Base-by-base conservation (phyloP, 1,140 invertebrate species). In the Ridgeia piscesae region DNA sequence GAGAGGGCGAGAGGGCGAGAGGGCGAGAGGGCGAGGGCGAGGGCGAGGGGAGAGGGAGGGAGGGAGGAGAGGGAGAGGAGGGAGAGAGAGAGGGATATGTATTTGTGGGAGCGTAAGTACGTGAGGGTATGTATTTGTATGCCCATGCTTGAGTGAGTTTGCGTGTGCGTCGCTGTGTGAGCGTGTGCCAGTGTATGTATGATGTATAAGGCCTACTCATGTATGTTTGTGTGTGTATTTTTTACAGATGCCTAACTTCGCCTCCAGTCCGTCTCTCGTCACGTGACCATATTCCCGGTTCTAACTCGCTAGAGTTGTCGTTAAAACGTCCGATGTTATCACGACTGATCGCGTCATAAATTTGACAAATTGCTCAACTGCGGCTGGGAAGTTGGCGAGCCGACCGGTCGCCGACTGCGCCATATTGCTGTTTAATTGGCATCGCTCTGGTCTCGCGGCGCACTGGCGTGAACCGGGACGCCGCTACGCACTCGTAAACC, bases 311-410 rank as follows among this genome's bases (percentile, higher is more conserved):
- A 77, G 58, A 21, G 58, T 77, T 77, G 58, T 77, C 58, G 58
- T 21, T 77, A 77, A 77, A 77, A 77, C 58, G 58, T 77, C 58
- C 58, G 58, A 77, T 31, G 58, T 77, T 77, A 77, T 77, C 58
- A 31, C 58, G 27, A 77, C 58, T 77, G 58, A 77, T 77, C 58
- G 58, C 58, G 58, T 77, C 58, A 77, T 77, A 77, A 77, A 77
- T 77, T 77, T 77, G 58, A 77, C 58, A 77, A 77, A 77, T 77
- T 77, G 58, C 58, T 77, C 58, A 77, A 77, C 58, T 31, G 58
- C 58, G 17, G 58, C 58, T 77, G 17, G 58, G 58, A 31, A 77
- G 58, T 77, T 77, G 58, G 17, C 58, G 17, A 77, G 58, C 58
- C 58, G 27, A 21, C 58, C 58, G 58, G 17, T 17, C 14, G 58